phyloP scores from a whole-genome alignment of 2,113 vertebrate species.

The Anser cygnoides region DNA sequence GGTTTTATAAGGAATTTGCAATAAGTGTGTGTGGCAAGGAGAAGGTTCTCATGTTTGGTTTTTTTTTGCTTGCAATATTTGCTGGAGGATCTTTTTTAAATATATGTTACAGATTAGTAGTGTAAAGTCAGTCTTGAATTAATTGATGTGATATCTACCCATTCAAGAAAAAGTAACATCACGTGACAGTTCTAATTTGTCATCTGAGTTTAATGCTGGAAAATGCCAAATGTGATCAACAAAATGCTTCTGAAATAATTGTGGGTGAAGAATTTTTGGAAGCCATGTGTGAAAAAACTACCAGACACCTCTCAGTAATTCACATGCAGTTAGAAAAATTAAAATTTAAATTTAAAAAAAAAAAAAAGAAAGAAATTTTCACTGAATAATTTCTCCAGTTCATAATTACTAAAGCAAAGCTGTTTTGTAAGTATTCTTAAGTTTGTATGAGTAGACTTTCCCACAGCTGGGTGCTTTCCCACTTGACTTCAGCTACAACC shows the following conservation, averaged over 20 bases:
- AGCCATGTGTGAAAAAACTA: neutral
- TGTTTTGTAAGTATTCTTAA: neutral
- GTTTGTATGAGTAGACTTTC: neutral
- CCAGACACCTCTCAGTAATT: neutral
- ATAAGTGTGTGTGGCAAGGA: neutral
- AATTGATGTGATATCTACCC: neutral
- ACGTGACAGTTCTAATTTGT: slow-evolving; percentile 10
- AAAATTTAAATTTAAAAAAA: neutral
- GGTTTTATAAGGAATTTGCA: neutral
- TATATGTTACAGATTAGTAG: neutral
- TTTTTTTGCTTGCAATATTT: neutral
- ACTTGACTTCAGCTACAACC: neutral
- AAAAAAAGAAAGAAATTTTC: neutral
- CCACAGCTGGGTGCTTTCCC: neutral
- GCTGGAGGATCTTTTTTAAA: neutral
- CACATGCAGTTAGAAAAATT: neutral
- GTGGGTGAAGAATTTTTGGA: neutral
- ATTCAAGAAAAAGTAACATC: neutral
- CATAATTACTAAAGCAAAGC: neutral
- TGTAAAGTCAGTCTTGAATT: neutral
- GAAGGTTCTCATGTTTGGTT: neutral
- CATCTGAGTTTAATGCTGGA: neutral
- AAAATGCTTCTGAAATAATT: neutral
- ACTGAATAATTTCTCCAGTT: neutral
- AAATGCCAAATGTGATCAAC: slow-evolving; percentile 1